Evolutionary conservation across 2,797 vertebrate genomes (phyloP).

Genomic region (Cyclura pinguis): DNA sequence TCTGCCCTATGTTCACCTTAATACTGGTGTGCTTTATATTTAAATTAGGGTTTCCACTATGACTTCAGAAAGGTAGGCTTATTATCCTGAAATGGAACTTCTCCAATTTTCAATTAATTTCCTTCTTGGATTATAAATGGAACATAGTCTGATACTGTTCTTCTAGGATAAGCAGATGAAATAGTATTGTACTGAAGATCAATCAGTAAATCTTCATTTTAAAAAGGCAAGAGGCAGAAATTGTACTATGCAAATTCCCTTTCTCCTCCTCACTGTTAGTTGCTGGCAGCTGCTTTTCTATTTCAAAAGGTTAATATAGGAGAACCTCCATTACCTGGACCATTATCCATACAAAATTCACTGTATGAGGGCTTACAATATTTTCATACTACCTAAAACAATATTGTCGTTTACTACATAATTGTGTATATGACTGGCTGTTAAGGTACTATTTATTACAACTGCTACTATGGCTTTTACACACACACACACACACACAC

Average conservation of each 20-base stretch:
- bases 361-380: neutral
- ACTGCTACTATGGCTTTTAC: neutral
- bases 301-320: conserved; percentile 22
- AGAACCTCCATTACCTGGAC: conserved; percentile 21
- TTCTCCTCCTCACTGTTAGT: neutral
- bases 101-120: neutral
- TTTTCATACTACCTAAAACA: neutral
- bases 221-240: conserved; percentile 24
- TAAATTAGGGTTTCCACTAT: conserved; percentile 51
- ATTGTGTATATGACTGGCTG: neutral
- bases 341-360: conserved; percentile 10
- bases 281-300: conserved; percentile 15
- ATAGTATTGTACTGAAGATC: neutral
- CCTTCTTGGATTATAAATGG: neutral
- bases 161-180: conserved; percentile 14
- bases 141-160: conserved; percentile 8
- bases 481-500: no score
- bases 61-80: neutral
- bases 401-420: neutral
- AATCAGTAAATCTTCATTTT: conserved; percentile 28
- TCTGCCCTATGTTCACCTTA: conserved; percentile 13
- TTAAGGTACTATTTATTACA: neutral
- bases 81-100: conserved; percentile 12
- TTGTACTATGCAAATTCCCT: conserved; percentile 6
- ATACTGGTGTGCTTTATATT: conserved; percentile 45